Evolutionary conservation across 2,797 vertebrate species (phyloP), one percentile per base, ranked within the genome.

Genomic region (Salarias fasciatus): DNA sequence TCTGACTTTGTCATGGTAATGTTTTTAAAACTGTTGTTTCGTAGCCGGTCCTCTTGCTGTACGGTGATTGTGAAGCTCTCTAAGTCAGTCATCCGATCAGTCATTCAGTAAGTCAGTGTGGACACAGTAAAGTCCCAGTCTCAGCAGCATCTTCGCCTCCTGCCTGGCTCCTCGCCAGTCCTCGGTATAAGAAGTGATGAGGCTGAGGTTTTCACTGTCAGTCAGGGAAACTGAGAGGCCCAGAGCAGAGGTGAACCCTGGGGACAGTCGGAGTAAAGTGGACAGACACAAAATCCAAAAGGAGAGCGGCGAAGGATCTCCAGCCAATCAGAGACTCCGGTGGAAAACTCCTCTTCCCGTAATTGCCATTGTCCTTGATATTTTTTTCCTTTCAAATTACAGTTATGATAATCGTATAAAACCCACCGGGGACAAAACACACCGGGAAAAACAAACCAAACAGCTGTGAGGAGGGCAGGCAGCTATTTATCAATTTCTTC

Each of bases 401-500:
- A 55, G 37, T 72, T 62, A 55, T 38, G 56, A 54, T 79, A 85
- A 85, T 84, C 56, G 69, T 40, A 80, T 83, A 72, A 77, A 74
- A 43, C 35, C 61, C 42, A 36, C 33, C 55, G 59, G 49, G 44
- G 36, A 8, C 14, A 37, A 72, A 67, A 65, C 58, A 67, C 46
- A 66, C 40, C 5, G 6, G 65, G 65, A 72, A 75, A 84, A 79
- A 82, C 55, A 78, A 71, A 84, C 64, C 78, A 74, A 77, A 72
- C 77, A 83, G 69, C 75, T 68, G 70, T 13, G 4, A 63, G 72
- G 70, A 76, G 72, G 56, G 72, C 43, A 48, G 69, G 75, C 74
- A 68, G 47, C 75, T 80, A 78, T 88, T 87, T 84, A 84, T 86
- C 83, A 83, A 66, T 86, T 84, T 82, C 58, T 78, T 56, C 13